phyloP scores from a whole-genome alignment of 2,113 vertebrate genomes.

The Cyanoramphus novaezelandiae region DNA sequence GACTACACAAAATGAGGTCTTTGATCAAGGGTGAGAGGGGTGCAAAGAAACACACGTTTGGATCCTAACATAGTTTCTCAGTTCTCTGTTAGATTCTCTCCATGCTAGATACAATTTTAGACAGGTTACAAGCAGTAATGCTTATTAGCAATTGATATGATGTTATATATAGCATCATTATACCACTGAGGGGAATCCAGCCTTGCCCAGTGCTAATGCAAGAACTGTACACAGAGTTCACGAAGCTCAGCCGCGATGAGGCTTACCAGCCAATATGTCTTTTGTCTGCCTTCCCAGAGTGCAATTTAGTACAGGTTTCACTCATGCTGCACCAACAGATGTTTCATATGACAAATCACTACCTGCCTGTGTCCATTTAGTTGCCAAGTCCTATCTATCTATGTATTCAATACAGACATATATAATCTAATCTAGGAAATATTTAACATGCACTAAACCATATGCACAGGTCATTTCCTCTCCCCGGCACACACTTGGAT shows the following conservation, averaged over 20 bases:
- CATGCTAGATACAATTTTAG: background rate
- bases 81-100: background rate
- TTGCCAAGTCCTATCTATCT: background rate
- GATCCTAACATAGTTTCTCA: background rate
- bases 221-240: background rate
- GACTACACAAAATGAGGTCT: background rate
- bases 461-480: background rate
- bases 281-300: background rate
- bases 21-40: background rate
- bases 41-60: background rate
- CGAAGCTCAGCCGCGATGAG: background rate
- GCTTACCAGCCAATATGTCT: background rate
- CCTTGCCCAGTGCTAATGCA: background rate
- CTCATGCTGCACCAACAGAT: background rate
- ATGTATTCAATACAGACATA: background rate
- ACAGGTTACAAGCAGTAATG: background rate
- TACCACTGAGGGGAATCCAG: background rate
- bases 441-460: background rate
- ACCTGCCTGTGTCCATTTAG: fast-evolving
- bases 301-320: background rate
- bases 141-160: background rate
- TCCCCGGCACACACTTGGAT: background rate
- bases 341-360: background rate
- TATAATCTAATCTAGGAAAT: background rate
- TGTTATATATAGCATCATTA: background rate